phyloP scores from a whole-genome alignment of 2,888 invertebrate genomes.

The Drosophila affinis region DNA sequence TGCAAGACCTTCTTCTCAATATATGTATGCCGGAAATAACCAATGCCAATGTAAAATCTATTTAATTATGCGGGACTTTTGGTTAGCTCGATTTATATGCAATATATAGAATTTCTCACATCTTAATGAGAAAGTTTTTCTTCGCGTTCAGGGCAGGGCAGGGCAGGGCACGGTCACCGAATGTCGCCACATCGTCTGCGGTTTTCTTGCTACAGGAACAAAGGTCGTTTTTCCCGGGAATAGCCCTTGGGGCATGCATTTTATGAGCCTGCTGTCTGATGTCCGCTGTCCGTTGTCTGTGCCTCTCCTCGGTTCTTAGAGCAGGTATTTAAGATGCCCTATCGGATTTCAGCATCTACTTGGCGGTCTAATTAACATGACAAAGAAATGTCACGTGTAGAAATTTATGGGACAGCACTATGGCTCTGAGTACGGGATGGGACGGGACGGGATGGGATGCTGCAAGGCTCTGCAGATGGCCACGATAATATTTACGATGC shows the following conservation, averaged over 20 bases:
- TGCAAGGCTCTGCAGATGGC: constrained; percentile 67
- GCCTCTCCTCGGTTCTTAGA: constrained; percentile 46
- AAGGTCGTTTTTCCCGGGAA: constrained; percentile 47
- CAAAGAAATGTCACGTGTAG: constrained; percentile 75
- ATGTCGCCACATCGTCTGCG: constrained; percentile 67
- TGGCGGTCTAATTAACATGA: constrained; percentile 81
- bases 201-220: constrained; percentile 10
- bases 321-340: constrained; percentile 74
- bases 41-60: neutral
- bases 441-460: constrained; percentile 4
- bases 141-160: neutral
- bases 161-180: neutral
- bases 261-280: constrained; percentile 45
- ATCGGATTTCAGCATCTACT: constrained; percentile 75
- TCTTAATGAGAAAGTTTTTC: constrained; percentile 36
- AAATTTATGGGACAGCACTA: constrained; percentile 71
- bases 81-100: constrained; percentile 28
- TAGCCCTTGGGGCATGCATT: constrained; percentile 48
- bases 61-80: constrained; percentile 37
- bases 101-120: constrained; percentile 40
- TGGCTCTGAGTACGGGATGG: neutral
- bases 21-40: neutral
- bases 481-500: constrained; percentile 77
- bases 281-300: constrained; percentile 12
- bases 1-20: neutral